Conservation (phyloP, 2,888 invertebrate species). For the Cataglyphis altisquamis region DNA sequence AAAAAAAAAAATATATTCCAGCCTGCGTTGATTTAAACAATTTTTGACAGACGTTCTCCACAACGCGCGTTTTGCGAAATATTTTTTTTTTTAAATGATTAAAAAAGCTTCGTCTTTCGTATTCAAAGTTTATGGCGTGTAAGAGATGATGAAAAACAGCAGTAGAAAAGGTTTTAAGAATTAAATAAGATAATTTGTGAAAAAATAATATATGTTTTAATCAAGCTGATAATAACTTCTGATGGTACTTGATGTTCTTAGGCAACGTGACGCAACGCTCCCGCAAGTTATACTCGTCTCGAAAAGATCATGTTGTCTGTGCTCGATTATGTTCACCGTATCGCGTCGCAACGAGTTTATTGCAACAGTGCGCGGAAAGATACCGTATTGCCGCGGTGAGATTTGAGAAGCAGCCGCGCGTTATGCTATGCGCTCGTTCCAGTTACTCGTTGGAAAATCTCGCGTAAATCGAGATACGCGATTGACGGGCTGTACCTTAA, state of each 20-base stretch:
- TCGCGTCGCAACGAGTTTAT: constrained; percentile 44
- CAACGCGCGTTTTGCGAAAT: background rate
- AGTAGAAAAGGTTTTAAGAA: background rate
- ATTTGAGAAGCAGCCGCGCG: constrained; percentile 25
- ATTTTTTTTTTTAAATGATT: background rate
- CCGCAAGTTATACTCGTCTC: background rate
- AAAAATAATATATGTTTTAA: background rate
- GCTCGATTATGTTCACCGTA: constrained; percentile 28
- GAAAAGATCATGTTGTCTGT: constrained; percentile 23
- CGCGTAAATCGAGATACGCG: background rate
- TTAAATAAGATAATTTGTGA: background rate
- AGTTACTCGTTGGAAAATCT: constrained; percentile 34
- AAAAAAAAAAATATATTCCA: background rate
- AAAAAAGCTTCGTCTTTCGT: background rate
- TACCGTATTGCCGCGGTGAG: constrained; percentile 1
- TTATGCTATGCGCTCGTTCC: background rate
- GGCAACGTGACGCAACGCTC: constrained; percentile 12
- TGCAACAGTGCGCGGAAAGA: constrained; percentile 32
- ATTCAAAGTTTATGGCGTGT: background rate
- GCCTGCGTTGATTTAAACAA: background rate
- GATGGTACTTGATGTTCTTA: background rate
- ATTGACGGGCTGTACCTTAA: background rate
- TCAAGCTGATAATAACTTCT: background rate
- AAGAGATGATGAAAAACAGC: background rate
- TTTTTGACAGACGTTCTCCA: too few relatives aligned